A percentile compares a stretch with the other conserved stretches of the same genome.
Evolutionary conservation across 1,140 invertebrate species (phyloP).

Genomic region (Anastrepha obliqua): DNA sequence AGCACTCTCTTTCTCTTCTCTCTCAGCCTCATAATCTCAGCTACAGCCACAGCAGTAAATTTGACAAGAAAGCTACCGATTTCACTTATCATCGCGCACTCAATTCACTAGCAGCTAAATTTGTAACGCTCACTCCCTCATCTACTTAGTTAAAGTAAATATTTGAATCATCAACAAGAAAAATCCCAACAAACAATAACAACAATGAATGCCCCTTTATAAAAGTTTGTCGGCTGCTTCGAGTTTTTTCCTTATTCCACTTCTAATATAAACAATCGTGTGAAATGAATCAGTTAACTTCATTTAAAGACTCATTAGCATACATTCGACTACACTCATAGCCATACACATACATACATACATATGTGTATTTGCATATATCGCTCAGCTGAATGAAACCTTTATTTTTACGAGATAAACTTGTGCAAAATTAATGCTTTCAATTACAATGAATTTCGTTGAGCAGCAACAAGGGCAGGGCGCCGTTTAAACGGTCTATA

Average conservation of each 20-base stretch:
- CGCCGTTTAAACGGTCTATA: background rate
- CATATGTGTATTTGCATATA: background rate
- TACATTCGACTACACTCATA: background rate
- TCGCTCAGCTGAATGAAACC: background rate
- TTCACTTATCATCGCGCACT: background rate
- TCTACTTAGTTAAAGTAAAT: background rate
- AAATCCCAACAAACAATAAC: background rate
- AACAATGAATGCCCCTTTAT: background rate
- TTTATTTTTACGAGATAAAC: constrained; percentile 2
- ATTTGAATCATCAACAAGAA: background rate
- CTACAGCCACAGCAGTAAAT: too few species aligned
- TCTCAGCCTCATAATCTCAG: too few species aligned
- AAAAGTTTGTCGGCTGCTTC: background rate
- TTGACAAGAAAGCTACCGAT: background rate
- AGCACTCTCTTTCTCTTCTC: too few species aligned
- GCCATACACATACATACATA: background rate
- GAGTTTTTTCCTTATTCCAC: background rate
- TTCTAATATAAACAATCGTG: background rate
- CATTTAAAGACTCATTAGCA: background rate
- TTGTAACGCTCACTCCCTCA: background rate
- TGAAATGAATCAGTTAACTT: constrained; percentile 31
- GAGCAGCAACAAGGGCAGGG: background rate
- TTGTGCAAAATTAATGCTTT: background rate
- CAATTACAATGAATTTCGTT: background rate
- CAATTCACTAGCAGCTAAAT: background rate